Percentiles rank a stretch among this genome's conserved stretches.
These are phyloP conservation scores for Castor canadensis DNA, from an alignment of 2,113 vertebrate genomes.

Conservation along the genomic window DNA sequence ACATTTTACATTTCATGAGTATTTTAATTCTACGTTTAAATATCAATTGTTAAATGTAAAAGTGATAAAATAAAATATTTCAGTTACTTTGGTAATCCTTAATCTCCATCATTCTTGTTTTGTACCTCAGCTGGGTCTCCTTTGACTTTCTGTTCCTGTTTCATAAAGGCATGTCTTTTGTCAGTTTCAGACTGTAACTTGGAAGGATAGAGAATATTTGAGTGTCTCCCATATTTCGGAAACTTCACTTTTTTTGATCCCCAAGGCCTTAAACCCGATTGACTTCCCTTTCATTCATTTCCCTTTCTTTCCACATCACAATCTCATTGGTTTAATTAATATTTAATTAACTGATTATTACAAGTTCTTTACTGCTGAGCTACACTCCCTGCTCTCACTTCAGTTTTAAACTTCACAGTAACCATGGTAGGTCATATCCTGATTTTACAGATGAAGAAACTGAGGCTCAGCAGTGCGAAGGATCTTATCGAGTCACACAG, in stretches of 20 bases:
- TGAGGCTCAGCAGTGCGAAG: not conserved
- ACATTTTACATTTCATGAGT: not conserved
- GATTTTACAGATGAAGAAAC: not conserved
- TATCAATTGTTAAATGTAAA: too few species aligned
- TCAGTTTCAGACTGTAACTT: slow-evolving; percentile 11
- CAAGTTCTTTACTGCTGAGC: not conserved
- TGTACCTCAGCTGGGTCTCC: not conserved
- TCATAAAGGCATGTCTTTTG: slow-evolving; percentile 19
- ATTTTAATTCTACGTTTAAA: slow-evolving; percentile 36
- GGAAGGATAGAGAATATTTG: not conserved
- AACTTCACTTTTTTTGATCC: not conserved
- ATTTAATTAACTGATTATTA: too few species aligned
- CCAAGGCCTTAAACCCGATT: too few species aligned
- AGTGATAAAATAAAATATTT: too few species aligned
- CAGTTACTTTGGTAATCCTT: not conserved
- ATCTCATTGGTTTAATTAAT: too few species aligned
- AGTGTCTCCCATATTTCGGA: not conserved
- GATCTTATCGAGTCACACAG: not conserved
- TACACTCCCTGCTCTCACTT: not conserved
- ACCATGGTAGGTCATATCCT: not conserved
- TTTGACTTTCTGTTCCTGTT: slow-evolving; percentile 37
- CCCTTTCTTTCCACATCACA: too few species aligned
- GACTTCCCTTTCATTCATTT: too few species aligned
- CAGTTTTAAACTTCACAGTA: not conserved
- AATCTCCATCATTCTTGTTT: slow-evolving; percentile 1